These are phyloP conservation scores for Danio choprae DNA, from an alignment of 2,797 vertebrate genomes.

Conservation along the genomic window DNA sequence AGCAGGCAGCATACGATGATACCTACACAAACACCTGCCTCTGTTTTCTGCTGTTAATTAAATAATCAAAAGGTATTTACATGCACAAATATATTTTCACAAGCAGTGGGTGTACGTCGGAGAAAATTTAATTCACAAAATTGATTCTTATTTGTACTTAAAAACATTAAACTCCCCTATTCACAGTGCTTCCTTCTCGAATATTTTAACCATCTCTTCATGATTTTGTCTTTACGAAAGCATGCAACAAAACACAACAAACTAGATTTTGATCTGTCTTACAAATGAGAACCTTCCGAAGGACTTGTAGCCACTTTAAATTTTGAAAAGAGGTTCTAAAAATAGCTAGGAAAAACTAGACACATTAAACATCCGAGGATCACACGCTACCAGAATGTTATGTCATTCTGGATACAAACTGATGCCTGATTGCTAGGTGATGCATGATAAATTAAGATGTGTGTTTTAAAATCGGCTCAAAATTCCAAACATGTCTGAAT, in stretches of 20 bases:
- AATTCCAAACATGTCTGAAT: not conserved
- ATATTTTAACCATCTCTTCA: no score
- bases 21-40: not conserved
- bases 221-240: no score
- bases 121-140: no score
- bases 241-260: no score
- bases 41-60: not conserved
- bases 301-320: no score
- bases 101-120: not conserved
- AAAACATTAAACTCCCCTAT: no score
- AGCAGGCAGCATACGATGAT: not conserved
- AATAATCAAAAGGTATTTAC: not conserved
- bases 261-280: no score
- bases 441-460: not conserved
- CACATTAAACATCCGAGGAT: not conserved
- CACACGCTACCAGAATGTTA: not conserved
- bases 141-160: no score
- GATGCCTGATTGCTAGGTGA: not conserved
- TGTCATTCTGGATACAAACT: not conserved
- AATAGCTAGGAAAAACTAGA: not conserved
- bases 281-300: no score
- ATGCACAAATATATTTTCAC: not conserved
- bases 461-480: not conserved
- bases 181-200: no score
- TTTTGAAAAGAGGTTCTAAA: not conserved